Evolutionary conservation across 2,113 vertebrate species (phyloP).

Genomic region (Hymenochirus boettgeri): DNA sequence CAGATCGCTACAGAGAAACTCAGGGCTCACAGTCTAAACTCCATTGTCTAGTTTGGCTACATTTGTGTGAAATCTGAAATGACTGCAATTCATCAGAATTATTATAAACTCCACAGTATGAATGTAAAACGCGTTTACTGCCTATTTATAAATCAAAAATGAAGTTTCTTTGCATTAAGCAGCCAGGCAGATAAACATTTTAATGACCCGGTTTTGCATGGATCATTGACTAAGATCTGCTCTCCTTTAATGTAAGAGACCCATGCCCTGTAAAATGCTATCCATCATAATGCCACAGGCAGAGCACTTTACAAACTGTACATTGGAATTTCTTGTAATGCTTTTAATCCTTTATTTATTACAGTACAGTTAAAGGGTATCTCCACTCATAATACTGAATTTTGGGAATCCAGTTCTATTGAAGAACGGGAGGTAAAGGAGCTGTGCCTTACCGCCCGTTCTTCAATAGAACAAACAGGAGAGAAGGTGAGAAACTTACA

Average conservation of each 20-base stretch:
- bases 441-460: too few relatives aligned
- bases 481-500: too few relatives aligned
- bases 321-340: slow-evolving; percentile 21
- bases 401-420: too few relatives aligned
- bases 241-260: slow-evolving; percentile 63
- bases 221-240: slow-evolving; percentile 63
- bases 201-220: slow-evolving; percentile 75
- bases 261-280: slow-evolving; percentile 23
- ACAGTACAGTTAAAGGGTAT: too few relatives aligned
- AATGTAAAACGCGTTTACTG: slow-evolving; percentile 53
- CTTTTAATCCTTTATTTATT: background rate
- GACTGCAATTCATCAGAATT: slow-evolving; percentile 46
- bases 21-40: too few relatives aligned
- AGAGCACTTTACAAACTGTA: slow-evolving; percentile 46
- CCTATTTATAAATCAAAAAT: slow-evolving; percentile 60
- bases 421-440: too few relatives aligned
- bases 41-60: slow-evolving; percentile 7
- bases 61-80: slow-evolving; percentile 1
- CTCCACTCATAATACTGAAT: too few relatives aligned
- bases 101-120: slow-evolving; percentile 46
- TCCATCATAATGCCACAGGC: slow-evolving; percentile 42
- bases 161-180: slow-evolving; percentile 70
- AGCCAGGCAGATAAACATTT: slow-evolving; percentile 71
- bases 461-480: too few relatives aligned
- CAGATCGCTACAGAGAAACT: too few relatives aligned